These are phyloP conservation scores for Sinodicranocentrus sp. DNA, from an alignment of 2,888 invertebrate species.

Conservation along the genomic window DNA sequence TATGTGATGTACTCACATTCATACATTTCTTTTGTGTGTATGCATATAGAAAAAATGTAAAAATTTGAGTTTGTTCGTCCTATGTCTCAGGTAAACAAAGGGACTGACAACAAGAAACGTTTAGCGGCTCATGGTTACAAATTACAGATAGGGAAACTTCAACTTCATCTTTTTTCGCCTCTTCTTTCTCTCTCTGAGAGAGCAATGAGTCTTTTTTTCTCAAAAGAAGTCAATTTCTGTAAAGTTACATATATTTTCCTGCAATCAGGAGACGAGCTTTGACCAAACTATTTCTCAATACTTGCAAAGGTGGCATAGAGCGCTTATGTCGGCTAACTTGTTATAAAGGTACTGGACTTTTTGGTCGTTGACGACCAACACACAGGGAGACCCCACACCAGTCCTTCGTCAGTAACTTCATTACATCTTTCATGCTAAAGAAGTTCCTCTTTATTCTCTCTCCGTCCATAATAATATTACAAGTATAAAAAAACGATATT, in stretches of 20 bases:
- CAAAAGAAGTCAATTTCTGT: constrained; percentile 60
- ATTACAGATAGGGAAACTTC: constrained; percentile 75
- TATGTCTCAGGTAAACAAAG: constrained; percentile 69
- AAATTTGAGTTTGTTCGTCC: constrained; percentile 54
- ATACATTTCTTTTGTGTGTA: constrained; percentile 59
- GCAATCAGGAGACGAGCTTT: constrained; percentile 75
- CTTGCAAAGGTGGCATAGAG: constrained; percentile 73
- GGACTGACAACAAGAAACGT: constrained; percentile 67
- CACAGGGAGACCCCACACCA: constrained; percentile 74
- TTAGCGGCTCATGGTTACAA: constrained; percentile 75
- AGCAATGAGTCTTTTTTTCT: constrained; percentile 75
- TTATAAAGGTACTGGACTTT: constrained; percentile 64
- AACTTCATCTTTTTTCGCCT: constrained; percentile 67
- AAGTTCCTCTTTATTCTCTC: constrained; percentile 45
- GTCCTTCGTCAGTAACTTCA: constrained; percentile 68
- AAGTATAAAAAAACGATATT: constrained; percentile 34
- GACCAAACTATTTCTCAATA: constrained; percentile 75
- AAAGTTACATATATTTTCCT: constrained; percentile 70
- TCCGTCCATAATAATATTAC: constrained; percentile 54
- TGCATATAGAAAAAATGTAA: constrained; percentile 62
- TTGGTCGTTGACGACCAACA: constrained; percentile 73
- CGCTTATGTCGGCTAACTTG: constrained; percentile 65
- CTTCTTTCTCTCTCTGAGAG: constrained; percentile 43
- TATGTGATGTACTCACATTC: constrained; percentile 35
- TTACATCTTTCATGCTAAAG: constrained; percentile 66